Evolutionary conservation across 2,113 vertebrate species (phyloP).

Genomic region (Octodon degus): DNA sequence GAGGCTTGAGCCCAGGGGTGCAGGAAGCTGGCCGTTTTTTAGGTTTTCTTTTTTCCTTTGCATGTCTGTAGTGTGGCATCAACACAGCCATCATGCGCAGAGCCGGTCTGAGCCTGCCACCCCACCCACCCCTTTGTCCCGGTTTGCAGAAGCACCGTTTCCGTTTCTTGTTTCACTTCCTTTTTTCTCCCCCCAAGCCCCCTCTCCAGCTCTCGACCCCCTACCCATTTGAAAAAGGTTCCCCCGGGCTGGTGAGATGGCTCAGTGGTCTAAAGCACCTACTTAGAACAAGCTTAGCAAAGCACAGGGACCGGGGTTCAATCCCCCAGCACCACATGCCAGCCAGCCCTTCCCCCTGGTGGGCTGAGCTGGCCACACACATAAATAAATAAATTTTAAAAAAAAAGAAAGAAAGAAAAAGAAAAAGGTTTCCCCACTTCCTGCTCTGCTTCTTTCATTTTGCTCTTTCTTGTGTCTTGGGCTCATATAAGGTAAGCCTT

Average conservation of each 20-base stretch:
- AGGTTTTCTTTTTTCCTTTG: not conserved
- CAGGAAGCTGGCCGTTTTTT: not conserved
- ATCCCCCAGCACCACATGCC: too few species aligned
- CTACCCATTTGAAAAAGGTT: not conserved
- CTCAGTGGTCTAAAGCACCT: too few species aligned
- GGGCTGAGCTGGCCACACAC: too few species aligned
- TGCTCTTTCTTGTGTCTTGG: not conserved
- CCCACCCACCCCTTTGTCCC: too few species aligned
- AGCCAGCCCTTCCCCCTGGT: too few species aligned
- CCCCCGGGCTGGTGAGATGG: too few species aligned
- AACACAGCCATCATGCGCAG: fast-evolving
- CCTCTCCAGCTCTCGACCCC: not conserved
- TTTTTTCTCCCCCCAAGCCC: not conserved
- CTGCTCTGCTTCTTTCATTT: not conserved
- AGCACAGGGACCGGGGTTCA: too few species aligned
- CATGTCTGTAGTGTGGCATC: too few species aligned
- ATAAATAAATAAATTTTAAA: too few species aligned
- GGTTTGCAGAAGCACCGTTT: not conserved
- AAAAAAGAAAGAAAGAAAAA: too few species aligned
- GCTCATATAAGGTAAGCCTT: not conserved
- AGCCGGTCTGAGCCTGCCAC: too few species aligned
- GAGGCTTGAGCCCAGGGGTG: not conserved
- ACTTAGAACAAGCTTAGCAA: too few species aligned
- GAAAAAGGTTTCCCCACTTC: not conserved
- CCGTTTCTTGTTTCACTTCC: not conserved